A percentile compares a stretch with the other conserved stretches of the same genome.
Evolutionary conservation across 2,888 invertebrate species (phyloP).

Genomic region (Eubasilissa splendida): DNA sequence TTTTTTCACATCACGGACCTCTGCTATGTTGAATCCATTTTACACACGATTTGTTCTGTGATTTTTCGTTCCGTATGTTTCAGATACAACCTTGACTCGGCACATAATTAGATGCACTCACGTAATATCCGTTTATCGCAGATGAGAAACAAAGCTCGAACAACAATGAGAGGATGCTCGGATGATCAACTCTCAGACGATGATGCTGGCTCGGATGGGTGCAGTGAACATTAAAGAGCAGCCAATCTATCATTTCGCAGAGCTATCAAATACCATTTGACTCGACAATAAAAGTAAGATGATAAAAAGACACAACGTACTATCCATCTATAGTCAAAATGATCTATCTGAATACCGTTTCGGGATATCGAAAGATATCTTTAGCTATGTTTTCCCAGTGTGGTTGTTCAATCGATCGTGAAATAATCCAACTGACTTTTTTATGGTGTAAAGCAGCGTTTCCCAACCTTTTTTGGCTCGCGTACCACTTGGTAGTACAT

Average conservation of each 20-base stretch:
- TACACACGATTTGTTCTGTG: not conserved
- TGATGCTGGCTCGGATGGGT: conserved; percentile 2
- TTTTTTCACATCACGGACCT: too few relatives aligned
- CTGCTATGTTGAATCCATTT: too few relatives aligned
- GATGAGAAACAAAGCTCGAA: conserved; percentile 28
- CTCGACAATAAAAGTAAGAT: not conserved
- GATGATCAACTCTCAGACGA: conserved; percentile 20
- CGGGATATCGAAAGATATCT: too few relatives aligned
- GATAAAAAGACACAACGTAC: not conserved
- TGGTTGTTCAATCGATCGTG: not conserved
- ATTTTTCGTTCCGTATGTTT: not conserved
- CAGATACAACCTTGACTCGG: conserved; percentile 23
- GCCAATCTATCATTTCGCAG: conserved; percentile 2
- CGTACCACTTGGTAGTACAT: too few relatives aligned
- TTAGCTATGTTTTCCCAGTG: too few relatives aligned
- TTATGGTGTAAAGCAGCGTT: too few relatives aligned
- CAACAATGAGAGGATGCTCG: conserved; percentile 30
- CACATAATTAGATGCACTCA: conserved; percentile 3
- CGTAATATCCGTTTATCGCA: conserved; percentile 35
- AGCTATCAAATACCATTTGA: not conserved
- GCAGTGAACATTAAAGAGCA: conserved; percentile 13
- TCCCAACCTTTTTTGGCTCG: too few relatives aligned
- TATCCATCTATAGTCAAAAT: not conserved
- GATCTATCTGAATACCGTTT: too few relatives aligned
- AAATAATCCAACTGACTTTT: not conserved